phyloP scores from a whole-genome alignment of 2,888 invertebrate genomes.

The Drosophila nigritarsus region DNA sequence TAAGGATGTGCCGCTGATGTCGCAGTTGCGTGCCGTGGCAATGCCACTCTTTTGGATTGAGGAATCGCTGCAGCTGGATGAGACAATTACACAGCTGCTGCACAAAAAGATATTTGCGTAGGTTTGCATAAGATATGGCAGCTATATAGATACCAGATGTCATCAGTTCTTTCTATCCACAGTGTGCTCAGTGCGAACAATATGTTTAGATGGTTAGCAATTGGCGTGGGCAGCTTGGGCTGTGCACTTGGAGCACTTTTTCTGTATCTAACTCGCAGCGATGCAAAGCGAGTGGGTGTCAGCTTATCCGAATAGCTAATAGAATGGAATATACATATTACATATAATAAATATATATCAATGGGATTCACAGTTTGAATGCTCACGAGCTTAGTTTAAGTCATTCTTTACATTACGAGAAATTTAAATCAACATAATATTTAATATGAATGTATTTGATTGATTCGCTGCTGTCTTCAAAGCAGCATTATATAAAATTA shows the following conservation, averaged over 20 bases:
- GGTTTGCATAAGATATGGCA: slow-evolving; percentile 5
- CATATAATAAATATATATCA: background rate
- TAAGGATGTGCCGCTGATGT: slow-evolving; percentile 88
- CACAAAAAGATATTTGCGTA: slow-evolving; percentile 69
- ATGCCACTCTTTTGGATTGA: slow-evolving; percentile 92
- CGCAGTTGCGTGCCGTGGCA: slow-evolving; percentile 87
- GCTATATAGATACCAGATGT: background rate
- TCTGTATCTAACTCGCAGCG: slow-evolving; percentile 31
- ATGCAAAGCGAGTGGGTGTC: slow-evolving; percentile 40
- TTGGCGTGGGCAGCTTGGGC: slow-evolving; percentile 57
- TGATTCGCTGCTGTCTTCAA: slow-evolving; percentile 14
- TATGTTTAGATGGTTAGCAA: slow-evolving; percentile 58
- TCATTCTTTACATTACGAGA: background rate
- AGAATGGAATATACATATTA: background rate
- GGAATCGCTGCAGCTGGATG: slow-evolving; percentile 86
- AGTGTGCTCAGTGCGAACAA: slow-evolving; percentile 64
- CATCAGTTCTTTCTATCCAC: background rate
- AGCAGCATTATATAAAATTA: slow-evolving; percentile 17
- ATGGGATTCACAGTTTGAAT: background rate
- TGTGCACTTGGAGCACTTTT: slow-evolving; percentile 43
- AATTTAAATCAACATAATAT: background rate
- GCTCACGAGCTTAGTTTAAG: background rate
- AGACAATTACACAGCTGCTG: slow-evolving; percentile 54
- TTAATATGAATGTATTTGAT: slow-evolving; percentile 22
- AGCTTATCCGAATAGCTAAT: background rate